These are phyloP conservation scores for Brachyrhaphis roseni DNA, from an alignment of 2,797 vertebrate species.

Conservation along the genomic window DNA sequence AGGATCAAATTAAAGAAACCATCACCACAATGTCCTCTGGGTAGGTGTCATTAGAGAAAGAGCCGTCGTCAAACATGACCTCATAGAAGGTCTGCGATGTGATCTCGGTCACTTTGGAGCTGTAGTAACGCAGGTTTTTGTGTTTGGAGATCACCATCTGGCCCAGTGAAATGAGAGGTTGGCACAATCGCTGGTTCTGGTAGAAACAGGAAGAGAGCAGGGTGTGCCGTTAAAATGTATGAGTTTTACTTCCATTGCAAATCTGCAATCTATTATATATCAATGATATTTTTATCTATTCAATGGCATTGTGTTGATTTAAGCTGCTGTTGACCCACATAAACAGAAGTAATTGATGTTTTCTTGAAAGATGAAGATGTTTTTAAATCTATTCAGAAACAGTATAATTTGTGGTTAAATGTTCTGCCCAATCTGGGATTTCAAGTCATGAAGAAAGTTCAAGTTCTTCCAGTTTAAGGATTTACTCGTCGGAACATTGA, in stretches of 20 bases:
- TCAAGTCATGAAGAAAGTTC: not conserved
- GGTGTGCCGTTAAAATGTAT: not conserved
- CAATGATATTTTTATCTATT: not conserved
- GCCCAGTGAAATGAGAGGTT: conserved; percentile 87
- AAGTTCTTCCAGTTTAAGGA: not conserved
- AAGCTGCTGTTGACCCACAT: not conserved
- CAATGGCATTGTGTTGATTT: not conserved
- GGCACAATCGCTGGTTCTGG: conserved; percentile 85
- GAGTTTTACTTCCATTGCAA: not conserved
- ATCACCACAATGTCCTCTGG: conserved; percentile 98
- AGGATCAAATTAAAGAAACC: conserved; percentile 54
- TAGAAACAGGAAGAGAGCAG: conserved; percentile 9
- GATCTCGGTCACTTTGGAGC: conserved; percentile 89
- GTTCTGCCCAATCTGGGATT: not conserved
- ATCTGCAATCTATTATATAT: not conserved
- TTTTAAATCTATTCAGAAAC: not conserved
- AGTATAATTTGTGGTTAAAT: not conserved
- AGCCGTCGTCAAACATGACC: conserved; percentile 96
- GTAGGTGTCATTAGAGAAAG: conserved; percentile 95
- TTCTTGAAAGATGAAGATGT: not conserved
- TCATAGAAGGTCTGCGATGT: conserved; percentile 94
- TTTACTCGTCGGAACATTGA: not conserved
- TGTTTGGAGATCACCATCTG: conserved; percentile 97
- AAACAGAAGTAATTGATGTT: not conserved
- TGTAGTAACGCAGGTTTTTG: conserved; percentile 95